phyloP scores from a whole-genome alignment of 2,113 vertebrate genomes.

The Gambusia holbrooki region DNA sequence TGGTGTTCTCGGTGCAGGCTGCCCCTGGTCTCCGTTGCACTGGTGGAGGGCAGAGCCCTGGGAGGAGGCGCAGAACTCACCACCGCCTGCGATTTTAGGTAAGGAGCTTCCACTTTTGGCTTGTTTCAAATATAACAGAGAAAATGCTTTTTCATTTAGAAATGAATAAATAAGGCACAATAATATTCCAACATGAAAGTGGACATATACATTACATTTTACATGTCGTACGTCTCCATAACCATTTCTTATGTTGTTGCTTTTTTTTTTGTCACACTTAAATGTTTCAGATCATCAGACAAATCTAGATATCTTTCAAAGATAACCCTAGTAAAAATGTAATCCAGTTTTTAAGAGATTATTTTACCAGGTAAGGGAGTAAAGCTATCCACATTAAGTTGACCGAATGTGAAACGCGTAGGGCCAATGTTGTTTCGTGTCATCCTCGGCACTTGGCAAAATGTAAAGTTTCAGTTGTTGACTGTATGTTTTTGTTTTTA shows the following conservation, averaged over 20 bases:
- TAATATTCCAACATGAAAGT: background rate
- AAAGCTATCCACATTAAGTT: no score
- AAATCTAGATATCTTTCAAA: background rate
- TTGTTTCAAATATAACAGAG: background rate
- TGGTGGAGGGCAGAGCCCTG: constrained; percentile 90
- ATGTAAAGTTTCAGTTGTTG: no score
- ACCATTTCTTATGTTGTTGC: background rate
- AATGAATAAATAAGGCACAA: background rate
- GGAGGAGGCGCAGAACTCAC: constrained; percentile 93
- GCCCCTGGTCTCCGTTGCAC: constrained; percentile 90
- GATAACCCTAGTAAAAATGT: background rate
- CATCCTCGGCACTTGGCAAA: no score
- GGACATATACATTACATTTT: background rate
- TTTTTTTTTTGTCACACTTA: background rate
- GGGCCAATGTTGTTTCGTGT: no score
- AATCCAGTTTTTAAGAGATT: background rate
- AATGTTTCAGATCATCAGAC: background rate
- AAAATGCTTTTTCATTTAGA: background rate
- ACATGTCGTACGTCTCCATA: background rate
- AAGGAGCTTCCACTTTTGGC: constrained; percentile 3
- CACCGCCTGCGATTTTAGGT: constrained; percentile 98
- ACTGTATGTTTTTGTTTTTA: no score
- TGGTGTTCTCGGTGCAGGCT: constrained; percentile 79
- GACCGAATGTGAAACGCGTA: no score
- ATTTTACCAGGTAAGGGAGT: no score